Evolutionary conservation across 1,140 invertebrate genomes (phyloP).

Genomic region (Drosophila orena): DNA sequence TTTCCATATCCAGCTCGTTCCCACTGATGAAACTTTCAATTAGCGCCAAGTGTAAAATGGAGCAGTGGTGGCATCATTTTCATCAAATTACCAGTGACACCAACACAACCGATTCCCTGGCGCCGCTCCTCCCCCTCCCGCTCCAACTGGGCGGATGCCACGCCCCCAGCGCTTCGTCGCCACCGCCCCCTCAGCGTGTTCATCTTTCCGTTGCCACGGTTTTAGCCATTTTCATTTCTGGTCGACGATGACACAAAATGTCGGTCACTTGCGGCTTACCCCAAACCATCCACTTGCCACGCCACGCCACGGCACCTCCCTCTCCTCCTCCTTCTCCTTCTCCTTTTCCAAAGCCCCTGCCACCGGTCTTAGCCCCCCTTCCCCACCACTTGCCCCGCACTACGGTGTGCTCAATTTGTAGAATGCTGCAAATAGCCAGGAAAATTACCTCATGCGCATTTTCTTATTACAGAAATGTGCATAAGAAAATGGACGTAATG

Average conservation of each 20-base stretch:
- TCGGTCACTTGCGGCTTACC: slow-evolving; percentile 80
- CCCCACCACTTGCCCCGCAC: not conserved
- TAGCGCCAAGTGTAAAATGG: slow-evolving; percentile 75
- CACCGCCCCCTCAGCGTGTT: slow-evolving; percentile 37
- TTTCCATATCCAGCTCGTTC: slow-evolving; percentile 12
- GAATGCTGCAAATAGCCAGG: slow-evolving; percentile 80
- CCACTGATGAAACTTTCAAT: slow-evolving; percentile 75
- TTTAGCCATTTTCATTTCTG: slow-evolving; percentile 77
- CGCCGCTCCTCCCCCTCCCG: slow-evolving; percentile 1
- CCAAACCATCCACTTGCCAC: slow-evolving; percentile 7
- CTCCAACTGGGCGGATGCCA: slow-evolving; percentile 6
- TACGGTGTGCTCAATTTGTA: slow-evolving; percentile 56
- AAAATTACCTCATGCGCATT: slow-evolving; percentile 82
- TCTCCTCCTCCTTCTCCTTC: not conserved
- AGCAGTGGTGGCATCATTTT: slow-evolving; percentile 73
- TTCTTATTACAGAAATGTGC: slow-evolving; percentile 81
- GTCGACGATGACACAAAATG: slow-evolving; percentile 76
- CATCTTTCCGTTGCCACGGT: slow-evolving; percentile 76
- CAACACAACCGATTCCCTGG: slow-evolving; percentile 36
- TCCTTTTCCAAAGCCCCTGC: not conserved
- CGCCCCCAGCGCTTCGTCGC: not conserved
- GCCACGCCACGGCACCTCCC: not conserved
- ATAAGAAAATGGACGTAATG: slow-evolving; percentile 80
- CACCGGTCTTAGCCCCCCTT: not conserved
- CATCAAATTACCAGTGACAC: slow-evolving; percentile 81